phyloP scores from a whole-genome alignment of 2,113 vertebrate genomes.

The Malurus cyaneus region DNA sequence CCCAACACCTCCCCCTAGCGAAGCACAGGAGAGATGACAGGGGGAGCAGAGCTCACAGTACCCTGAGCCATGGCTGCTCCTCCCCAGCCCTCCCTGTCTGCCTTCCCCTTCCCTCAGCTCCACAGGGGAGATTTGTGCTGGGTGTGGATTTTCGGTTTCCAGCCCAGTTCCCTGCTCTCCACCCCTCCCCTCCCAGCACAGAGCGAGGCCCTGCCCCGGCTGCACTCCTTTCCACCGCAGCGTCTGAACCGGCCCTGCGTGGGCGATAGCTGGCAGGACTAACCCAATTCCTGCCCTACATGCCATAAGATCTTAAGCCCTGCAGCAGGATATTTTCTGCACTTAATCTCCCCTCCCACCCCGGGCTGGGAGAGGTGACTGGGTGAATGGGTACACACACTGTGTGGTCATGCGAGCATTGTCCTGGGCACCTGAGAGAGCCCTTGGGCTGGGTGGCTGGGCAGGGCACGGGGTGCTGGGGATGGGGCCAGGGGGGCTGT shows the following conservation, averaged over 20 bases:
- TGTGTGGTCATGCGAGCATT: fast-evolving
- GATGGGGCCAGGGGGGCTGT: too few species aligned
- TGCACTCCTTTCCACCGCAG: not conserved
- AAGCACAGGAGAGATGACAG: not conserved
- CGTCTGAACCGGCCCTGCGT: not conserved
- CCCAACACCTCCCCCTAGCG: not conserved
- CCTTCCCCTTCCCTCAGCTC: not conserved
- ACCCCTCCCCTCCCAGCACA: not conserved
- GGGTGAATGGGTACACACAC: not conserved
- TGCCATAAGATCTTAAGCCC: conserved; percentile 27
- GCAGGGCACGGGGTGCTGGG: too few species aligned
- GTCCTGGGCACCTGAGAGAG: fast-evolving
- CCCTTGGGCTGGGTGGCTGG: fast-evolving
- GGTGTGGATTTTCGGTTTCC: not conserved
- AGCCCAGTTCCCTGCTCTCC: not conserved
- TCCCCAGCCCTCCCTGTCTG: not conserved
- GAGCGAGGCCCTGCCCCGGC: fast-evolving
- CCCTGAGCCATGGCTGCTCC: not conserved
- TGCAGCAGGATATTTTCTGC: conserved; percentile 38
- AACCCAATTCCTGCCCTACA: conserved; percentile 32
- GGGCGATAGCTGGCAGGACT: conserved; percentile 17
- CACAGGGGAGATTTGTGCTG: not conserved
- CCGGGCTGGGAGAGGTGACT: not conserved
- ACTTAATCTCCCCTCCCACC: conserved; percentile 22
- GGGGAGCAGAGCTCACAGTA: fast-evolving